Base-by-base conservation (phyloP, 1,140 invertebrate species). In the Macrobrachium nipponense region DNA sequence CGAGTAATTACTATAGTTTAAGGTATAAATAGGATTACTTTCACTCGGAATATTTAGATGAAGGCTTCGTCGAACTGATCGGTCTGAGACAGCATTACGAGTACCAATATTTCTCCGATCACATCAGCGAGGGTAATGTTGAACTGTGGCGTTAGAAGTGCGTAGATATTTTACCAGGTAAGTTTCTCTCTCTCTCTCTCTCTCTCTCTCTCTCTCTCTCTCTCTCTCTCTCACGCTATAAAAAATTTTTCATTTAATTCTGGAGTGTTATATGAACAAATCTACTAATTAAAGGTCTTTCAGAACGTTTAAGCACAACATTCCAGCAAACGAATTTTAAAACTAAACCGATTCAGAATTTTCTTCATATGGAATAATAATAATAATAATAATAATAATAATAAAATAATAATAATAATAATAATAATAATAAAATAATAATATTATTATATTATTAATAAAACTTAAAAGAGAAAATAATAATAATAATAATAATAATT, bases 191-290 rank as follows among this genome's bases (percentile, higher is more conserved):
- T 15, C 15, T 20, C 68, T 20, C 68, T 72, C 68, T 72, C 68
- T 72, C 68, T 72, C 68, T 72, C 68, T 72, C 68, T 72, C 68
- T 72, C 68, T 72, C 68, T 72, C 68, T 72, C 68, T 72, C 68
- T 72, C 68, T 72, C 15, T 72, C 68, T 72, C 68, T 72, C 68
- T 72, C 2, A n/a, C n/a, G n/a, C n/a, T n/a, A n/a, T n/a, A n/a
- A n/a, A n/a, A n/a, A n/a, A n/a, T n/a, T 17, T 43, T n/a, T 11
- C 66, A 36, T n/a, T 36, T 36, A 36, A 70, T 70, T 2, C n/a
- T 23, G n/a, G 12, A 15, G n/a, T 15, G 5, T 15, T 15, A n/a
- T 23, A 2, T 70, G 11, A 4, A 70, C n/a, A 23, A 11, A 70
- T n/a, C n/a, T 11, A 70, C 62, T 17, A 17, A 18, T 20, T 64